A percentile compares a stretch with the other conserved stretches of the same genome.
Evolutionary conservation across 2,888 invertebrate genomes (phyloP).

Genomic region (Siphonodentalium dalli): DNA sequence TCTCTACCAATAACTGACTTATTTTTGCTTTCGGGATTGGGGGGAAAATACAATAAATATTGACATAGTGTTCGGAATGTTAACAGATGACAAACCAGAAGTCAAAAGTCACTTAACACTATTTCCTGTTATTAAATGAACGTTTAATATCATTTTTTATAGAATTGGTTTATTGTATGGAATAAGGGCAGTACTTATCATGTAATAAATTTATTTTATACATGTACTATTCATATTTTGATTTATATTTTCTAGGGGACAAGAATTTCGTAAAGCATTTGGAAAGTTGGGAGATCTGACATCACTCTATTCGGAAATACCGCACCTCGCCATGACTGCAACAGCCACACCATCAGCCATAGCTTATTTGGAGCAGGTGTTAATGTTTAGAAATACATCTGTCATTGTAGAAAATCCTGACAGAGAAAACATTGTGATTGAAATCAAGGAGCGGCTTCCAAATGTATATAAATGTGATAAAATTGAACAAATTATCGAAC

Average conservation of each 20-base stretch:
- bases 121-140: too few relatives aligned
- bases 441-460: conserved; percentile 7
- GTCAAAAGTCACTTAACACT: too few relatives aligned
- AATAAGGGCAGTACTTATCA: too few relatives aligned
- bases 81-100: too few relatives aligned
- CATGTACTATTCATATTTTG: too few relatives aligned
- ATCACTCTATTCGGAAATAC: conserved; percentile 8
- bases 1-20: too few relatives aligned
- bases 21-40: too few relatives aligned
- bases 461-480: conserved; percentile 17
- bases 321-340: conserved; percentile 28
- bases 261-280: conserved; percentile 20
- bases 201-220: too few relatives aligned
- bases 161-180: too few relatives aligned
- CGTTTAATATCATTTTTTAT: too few relatives aligned
- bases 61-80: too few relatives aligned
- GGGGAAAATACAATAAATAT: too few relatives aligned
- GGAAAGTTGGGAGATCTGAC: conserved; percentile 21
- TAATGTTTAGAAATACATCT: conserved; percentile 10
- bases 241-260: conserved; percentile 20
- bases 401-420: conserved; percentile 14
- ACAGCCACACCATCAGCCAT: conserved; percentile 28
- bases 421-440: conserved; percentile 17
- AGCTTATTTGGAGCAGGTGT: conserved; percentile 8
- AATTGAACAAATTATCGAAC: conserved; percentile 17